These are phyloP conservation scores for Pluvianellus socialis DNA, from an alignment of 2,113 vertebrate species.

Conservation along the genomic window DNA sequence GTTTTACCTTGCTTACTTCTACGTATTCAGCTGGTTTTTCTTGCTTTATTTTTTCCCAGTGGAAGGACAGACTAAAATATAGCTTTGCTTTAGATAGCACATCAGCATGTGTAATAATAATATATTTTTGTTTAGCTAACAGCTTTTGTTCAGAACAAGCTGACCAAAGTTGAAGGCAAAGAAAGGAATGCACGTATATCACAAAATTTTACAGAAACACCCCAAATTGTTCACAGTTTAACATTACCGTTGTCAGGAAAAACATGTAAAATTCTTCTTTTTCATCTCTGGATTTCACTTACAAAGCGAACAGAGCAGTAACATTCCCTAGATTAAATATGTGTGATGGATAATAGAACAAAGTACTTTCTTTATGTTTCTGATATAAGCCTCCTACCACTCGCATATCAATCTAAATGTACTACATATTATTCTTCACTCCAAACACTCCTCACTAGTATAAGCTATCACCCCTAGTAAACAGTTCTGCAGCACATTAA, in stretches of 20 bases:
- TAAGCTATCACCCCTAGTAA: conserved; percentile 27
- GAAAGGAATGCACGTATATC: conserved; percentile 55
- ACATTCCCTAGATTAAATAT: conserved; percentile 67
- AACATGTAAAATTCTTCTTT: conserved; percentile 63
- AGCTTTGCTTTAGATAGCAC: conserved; percentile 44
- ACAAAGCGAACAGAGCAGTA: conserved; percentile 56
- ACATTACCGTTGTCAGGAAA: conserved; percentile 62
- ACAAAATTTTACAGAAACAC: conserved; percentile 63
- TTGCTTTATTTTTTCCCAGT: conserved; percentile 46
- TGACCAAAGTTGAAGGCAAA: conserved; percentile 61
- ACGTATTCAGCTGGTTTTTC: conserved; percentile 26
- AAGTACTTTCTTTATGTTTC: conserved; percentile 66
- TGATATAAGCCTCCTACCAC: conserved; percentile 41
- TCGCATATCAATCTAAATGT: conserved; percentile 61
- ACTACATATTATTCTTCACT: conserved; percentile 56
- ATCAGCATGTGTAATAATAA: conserved; percentile 35
- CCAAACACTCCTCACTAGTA: conserved; percentile 40
- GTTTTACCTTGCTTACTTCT: not conserved
- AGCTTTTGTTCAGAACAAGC: conserved; percentile 56
- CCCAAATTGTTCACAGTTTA: conserved; percentile 65
- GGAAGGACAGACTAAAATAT: conserved; percentile 39
- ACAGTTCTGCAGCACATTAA: conserved; percentile 49
- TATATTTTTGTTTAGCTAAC: conserved; percentile 48
- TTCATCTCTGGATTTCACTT: conserved; percentile 69
- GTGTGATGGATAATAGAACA: conserved; percentile 66